Evolutionary conservation across 2,888 invertebrate genomes (phyloP), one percentile per base, ranked within the genome.

Genomic region (Lutraria lutraria): DNA sequence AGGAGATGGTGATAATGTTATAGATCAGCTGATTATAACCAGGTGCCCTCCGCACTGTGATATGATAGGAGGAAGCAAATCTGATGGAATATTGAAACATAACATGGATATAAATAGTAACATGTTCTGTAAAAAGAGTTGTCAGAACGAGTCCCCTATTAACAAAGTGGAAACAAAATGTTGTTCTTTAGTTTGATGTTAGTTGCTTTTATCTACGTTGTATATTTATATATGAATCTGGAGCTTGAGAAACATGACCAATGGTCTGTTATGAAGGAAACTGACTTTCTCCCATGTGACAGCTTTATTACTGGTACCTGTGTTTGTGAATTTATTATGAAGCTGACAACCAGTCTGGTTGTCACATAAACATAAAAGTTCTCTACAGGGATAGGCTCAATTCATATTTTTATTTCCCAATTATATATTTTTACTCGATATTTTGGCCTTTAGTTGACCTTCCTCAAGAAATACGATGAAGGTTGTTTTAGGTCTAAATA

Each of bases 111-210:
- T 95, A 53, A 95, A 94, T 86, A 94, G 94, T 82, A 95, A 95
- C 89, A 93, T 94, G 84, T 90, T 91, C 82, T 94, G 94, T 89
- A 94, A 94, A 81, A 88, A 93, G 21, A 87, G 90, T 63, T 87
- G 91, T 52, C 84, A 90, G 52, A 43, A 63, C 29, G 83, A 90
- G 52, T 88, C 91, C 16, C 52, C 83, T 15, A 90, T 92, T 25
- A 90, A 94, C 19, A 93, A 94, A 81, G 89, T 94, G 25, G 95
- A 95, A 85, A 94, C 95, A 63, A 95, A 95, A 89, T 95, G 95
- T 89, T 95, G 95, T 87, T 95, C 95, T 68, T 93, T 95, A 19
- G 94, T 95, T 72, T 95, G 80, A 88, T 84, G 34, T 29, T 52
- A 15, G 82, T 76, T 76, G 63, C n/a, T 68, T 68, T 68, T 68